A percentile compares a stretch with the other conserved stretches of the same genome.
phyloP scores from a whole-genome alignment of 53 echinoderm and acorn worm species.

The Henricia sp. region DNA sequence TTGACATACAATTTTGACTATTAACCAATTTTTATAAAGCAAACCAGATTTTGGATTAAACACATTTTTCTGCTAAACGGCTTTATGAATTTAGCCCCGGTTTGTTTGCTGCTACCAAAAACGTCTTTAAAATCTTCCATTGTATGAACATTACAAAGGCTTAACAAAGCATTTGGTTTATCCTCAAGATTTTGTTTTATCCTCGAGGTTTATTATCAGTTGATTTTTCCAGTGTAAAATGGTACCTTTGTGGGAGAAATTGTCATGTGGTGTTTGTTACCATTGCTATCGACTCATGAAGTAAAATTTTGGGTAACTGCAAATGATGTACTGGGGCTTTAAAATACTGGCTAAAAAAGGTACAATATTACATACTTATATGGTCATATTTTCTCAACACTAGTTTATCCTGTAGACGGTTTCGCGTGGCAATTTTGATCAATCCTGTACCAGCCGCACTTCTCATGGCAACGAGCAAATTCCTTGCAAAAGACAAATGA shows the following conservation, averaged over 20 bases:
- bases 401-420: slow-evolving; percentile 65
- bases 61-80: no score
- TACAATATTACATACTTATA: slow-evolving; percentile 44
- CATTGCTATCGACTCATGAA: neutral
- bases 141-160: neutral
- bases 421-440: slow-evolving; percentile 34
- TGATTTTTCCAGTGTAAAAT: no score
- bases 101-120: no score
- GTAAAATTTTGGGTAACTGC: neutral
- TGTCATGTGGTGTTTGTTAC: neutral
- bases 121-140: no score
- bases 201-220: neutral
- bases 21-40: no score
- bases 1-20: no score
- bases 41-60: no score
- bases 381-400: slow-evolving; percentile 62
- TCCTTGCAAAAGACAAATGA: slow-evolving; percentile 12
- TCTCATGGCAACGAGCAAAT: slow-evolving; percentile 71
- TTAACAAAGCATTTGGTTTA: neutral
- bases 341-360: neutral
- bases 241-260: no score
- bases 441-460: slow-evolving; percentile 81
- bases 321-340: neutral
- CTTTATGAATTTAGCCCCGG: no score
- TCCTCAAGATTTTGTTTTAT: neutral